Evolutionary conservation across 2,797 vertebrate species (phyloP).

Genomic region (Rhinophrynus dorsalis): DNA sequence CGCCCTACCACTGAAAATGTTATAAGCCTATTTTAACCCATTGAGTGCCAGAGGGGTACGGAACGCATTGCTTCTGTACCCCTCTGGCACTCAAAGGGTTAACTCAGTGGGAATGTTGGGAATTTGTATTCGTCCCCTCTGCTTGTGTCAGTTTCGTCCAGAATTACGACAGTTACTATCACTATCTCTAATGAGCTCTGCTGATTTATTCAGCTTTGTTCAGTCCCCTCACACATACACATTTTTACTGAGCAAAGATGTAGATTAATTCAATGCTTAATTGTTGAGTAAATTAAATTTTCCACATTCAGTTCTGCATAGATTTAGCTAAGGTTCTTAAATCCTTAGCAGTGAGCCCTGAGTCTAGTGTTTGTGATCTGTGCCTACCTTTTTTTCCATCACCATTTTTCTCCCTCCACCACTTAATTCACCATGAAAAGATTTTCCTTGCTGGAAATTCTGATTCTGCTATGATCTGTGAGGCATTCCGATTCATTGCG

Average conservation of each 20-base stretch:
- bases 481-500: conserved; percentile 98
- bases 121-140: too few relatives aligned
- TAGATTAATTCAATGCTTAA: conserved; percentile 97
- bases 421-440: conserved; percentile 99
- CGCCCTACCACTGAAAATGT: too few relatives aligned
- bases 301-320: conserved; percentile 93
- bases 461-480: conserved; percentile 98
- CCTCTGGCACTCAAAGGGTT: too few relatives aligned
- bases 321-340: conserved; percentile 97
- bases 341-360: conserved; percentile 82
- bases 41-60: too few relatives aligned
- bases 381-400: conserved; percentile 85
- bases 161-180: too few relatives aligned
- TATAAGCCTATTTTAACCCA: too few relatives aligned
- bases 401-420: conserved; percentile 90
- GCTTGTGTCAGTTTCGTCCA: too few relatives aligned
- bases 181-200: conserved; percentile 89
- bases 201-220: conserved; percentile 81
- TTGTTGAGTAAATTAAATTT: conserved; percentile 99
- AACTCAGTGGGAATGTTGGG: too few relatives aligned
- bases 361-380: conserved; percentile 87
- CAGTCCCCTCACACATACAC: conserved; percentile 78
- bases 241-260: conserved; percentile 81
- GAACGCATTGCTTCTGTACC: too few relatives aligned
- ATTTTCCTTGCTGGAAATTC: conserved; percentile 99